Conservation (phyloP, 1,140 invertebrate genomes). For the Polypedilum vanderplanki region DNA sequence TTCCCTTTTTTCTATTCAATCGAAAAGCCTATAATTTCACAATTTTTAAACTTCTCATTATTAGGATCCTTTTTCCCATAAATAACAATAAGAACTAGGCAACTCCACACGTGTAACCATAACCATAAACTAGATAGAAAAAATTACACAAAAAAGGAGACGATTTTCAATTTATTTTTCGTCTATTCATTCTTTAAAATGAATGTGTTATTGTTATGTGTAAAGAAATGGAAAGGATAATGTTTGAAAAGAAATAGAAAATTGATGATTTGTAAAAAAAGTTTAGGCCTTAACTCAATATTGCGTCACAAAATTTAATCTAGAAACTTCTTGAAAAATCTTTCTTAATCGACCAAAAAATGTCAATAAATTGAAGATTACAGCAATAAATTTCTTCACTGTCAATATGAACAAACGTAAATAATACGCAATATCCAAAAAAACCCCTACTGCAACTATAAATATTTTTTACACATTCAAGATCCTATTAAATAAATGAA, state of each 20-base stretch:
- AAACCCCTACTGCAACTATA: neutral
- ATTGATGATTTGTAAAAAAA: constrained; percentile 14
- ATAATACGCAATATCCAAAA: neutral
- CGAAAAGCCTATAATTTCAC: constrained; percentile 9
- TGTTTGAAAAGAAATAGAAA: constrained; percentile 3
- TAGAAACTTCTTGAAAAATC: no score
- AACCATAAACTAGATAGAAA: constrained; percentile 18
- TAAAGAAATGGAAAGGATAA: constrained; percentile 13
- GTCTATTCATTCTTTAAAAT: neutral
- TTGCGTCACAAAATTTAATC: no score
- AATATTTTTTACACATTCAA: neutral
- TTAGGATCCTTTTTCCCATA: constrained; percentile 9
- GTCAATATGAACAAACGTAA: no score
- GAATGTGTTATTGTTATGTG: neutral
- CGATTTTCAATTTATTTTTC: constrained; percentile 7
- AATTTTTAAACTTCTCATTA: neutral
- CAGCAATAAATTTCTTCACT: no score
- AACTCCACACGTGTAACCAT: constrained; percentile 16
- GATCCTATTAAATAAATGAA: constrained; percentile 1
- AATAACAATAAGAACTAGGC: constrained; percentile 14
- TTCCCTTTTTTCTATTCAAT: constrained; percentile 2
- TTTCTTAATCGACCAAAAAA: no score
- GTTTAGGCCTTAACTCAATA: neutral
- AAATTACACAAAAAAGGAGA: constrained; percentile 17
- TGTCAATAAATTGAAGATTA: no score